Base-by-base conservation (phyloP, 2,797 vertebrate genomes). In the Pangasius macronema region DNA sequence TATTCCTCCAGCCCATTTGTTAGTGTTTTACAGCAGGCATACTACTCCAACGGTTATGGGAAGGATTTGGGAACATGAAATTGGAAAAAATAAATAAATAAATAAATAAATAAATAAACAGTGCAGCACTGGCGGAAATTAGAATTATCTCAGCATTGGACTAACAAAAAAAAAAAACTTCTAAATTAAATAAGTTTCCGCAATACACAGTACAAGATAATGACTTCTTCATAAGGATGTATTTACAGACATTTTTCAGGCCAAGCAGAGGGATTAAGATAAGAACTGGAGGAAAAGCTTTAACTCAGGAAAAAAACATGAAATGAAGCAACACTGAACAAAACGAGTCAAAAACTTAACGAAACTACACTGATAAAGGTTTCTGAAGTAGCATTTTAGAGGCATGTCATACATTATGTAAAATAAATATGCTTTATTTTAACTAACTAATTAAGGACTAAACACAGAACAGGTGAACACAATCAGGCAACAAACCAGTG, bases 141-240 rank as follows among this genome's bases (percentile, higher is more conserved):
- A 51, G 9, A 67, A 67, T 67, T 13, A 51, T 67, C 42, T 67
- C 27, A 30, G 13, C 14, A 30, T 22, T 80, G 55, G 55, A 46
- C 24, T 30, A 49, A 80, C 9, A 57, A 82, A 65, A 6, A 82
- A 65, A 6, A 39, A 27, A 63, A 30, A 24, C 9, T 16, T 81
- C 7, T 16, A 9, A 42, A 83, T 83, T 22, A 51, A 68, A 65
- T 33, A 24, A 0, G 16, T 65, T 82, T 49, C 30, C 27, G 80
- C 42, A 82, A 33, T 65, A 82, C 14, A 49, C 39, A 49, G 39
- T 3, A 7, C 20, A 51, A 33, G 20, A 82, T 82, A 49, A 82
- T 82, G 27, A 82, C 59, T 82, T 49, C 59, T 65, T 82, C 42
- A 30, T 83, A 67, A 67, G 42, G 16, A 67, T 22, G 59, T 65